These are phyloP conservation scores for Thinocorus orbignyianus DNA, from an alignment of 2,113 vertebrate genomes.

Conservation along the genomic window DNA sequence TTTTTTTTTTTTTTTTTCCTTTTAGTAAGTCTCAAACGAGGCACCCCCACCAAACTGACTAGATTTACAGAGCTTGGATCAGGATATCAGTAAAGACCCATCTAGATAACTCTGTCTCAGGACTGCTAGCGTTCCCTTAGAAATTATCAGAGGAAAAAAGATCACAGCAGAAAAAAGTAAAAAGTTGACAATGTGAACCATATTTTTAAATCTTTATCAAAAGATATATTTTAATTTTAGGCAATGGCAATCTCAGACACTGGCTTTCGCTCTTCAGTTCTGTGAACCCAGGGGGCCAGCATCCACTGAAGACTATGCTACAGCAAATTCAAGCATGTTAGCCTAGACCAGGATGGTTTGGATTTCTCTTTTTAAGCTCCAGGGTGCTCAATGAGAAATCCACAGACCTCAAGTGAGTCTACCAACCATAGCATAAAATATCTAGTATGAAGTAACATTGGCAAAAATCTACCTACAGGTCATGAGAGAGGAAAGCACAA, in stretches of 20 bases:
- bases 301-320: background rate
- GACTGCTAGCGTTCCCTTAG: background rate
- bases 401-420: background rate
- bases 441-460: background rate
- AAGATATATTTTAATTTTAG: background rate
- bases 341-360: background rate
- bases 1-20: background rate
- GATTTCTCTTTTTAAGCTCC: background rate
- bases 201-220: background rate
- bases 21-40: background rate
- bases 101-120: background rate
- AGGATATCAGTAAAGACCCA: background rate
- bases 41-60: background rate
- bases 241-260: background rate
- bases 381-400: background rate
- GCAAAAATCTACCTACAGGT: background rate
- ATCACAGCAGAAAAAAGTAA: background rate
- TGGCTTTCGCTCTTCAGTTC: background rate
- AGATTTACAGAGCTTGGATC: background rate
- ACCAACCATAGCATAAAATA: background rate
- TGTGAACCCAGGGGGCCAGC: background rate
- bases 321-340: background rate
- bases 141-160: background rate
- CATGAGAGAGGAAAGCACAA: background rate
- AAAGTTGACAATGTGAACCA: fast-evolving